Base-by-base conservation (phyloP, 2,797 vertebrate genomes). In the Okamejei kenojei region DNA sequence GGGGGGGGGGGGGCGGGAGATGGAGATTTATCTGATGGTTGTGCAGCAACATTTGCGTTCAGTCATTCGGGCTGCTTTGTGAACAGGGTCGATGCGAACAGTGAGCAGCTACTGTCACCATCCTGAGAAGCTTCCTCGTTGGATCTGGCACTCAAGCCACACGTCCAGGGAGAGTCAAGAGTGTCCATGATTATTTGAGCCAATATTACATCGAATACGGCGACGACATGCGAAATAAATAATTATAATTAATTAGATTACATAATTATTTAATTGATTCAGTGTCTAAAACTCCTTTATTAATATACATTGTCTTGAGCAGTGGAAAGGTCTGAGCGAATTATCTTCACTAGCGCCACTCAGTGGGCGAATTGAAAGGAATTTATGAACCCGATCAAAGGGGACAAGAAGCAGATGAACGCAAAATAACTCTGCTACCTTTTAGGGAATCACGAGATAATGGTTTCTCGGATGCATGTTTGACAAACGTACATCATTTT, bases 341-440 rank as follows among this genome's bases (percentile, higher is more conserved):
- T 17, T 26, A 92, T n/a, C 90, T 38, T 92, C 90, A 76, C 73
- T 54, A 29, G 90, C 71, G 90, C 90, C 90, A 92, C 90, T 54
- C 38, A 76, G 90, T 92, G 90, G 90, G 19, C 1, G 11, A 58
- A 92, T 74, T 17, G 38, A 92, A 76, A 8, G 26, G 90, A 54
- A 29, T 92, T 11, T 54, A 21, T 91, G 71, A 26, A 76, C 71
- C 45, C 71, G 63, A 17, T 91, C 8, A 23, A 38, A 32, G n/a
- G 35, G 35, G 4, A 74, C 32, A 23, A 68, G 11, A 21, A 45
- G 63, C 61, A 35, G 10, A 7, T 35, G 63, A 68, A 68, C 84
- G 61, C 63, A 45, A 35, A 68, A 63, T 86, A 32, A 86, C 2
- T 8, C 15, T 4, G 19, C 61, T 88, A 29, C 61, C 61, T 63